phyloP scores from a whole-genome alignment of 2,888 invertebrate species.

The Colletes collaris region DNA sequence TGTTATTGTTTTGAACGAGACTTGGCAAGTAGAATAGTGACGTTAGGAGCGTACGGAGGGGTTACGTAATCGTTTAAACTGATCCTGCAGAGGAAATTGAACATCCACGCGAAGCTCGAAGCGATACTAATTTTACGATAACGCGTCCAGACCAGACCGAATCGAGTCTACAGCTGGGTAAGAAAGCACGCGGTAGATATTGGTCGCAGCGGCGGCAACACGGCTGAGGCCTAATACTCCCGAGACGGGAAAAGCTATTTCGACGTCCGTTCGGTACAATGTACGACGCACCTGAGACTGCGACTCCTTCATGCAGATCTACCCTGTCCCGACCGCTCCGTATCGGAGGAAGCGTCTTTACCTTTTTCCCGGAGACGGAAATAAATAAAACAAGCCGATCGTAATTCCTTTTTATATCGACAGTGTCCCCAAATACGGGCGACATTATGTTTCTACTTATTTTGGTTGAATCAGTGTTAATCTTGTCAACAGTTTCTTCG shows the following conservation, averaged over 20 bases:
- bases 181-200: conserved; percentile 14
- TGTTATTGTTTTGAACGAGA: too few relatives aligned
- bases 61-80: too few relatives aligned
- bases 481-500: too few relatives aligned
- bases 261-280: conserved; percentile 48
- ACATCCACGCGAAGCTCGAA: too few relatives aligned
- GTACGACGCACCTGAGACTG: conserved; percentile 61
- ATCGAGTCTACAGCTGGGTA: conserved; percentile 16
- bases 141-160: not conserved
- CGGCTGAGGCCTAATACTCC: not conserved
- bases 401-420: conserved; percentile 29
- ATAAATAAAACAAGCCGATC: conserved; percentile 10
- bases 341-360: conserved; percentile 29
- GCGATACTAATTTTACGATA: conserved; percentile 35
- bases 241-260: conserved; percentile 56
- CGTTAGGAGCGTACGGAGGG: too few relatives aligned
- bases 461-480: not conserved
- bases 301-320: conserved; percentile 40
- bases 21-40: too few relatives aligned
- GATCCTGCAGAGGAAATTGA: too few relatives aligned
- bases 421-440: not conserved
- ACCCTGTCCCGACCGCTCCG: conserved; percentile 14
- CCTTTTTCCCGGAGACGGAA: not conserved
- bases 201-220: not conserved
- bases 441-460: not conserved